Conservation (phyloP, 2,113 vertebrate species). For the Apteryx mantelli region DNA sequence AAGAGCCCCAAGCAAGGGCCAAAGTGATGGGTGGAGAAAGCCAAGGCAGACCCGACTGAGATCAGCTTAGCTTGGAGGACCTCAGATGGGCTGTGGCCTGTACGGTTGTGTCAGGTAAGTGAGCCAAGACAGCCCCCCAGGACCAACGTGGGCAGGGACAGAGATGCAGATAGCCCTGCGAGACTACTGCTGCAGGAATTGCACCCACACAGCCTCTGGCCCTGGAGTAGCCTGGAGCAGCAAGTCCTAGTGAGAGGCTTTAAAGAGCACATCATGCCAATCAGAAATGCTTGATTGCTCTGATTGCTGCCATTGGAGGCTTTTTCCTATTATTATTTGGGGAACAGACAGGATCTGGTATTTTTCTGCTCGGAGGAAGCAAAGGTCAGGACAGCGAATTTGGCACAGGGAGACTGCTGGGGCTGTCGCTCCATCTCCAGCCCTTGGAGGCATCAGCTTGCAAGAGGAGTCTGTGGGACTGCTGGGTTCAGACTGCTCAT, state of each 20-base stretch:
- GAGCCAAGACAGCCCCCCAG: too few relatives aligned
- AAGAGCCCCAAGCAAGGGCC: neutral
- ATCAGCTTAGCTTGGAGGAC: too few relatives aligned
- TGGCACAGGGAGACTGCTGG: fast-evolving
- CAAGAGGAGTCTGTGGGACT: neutral
- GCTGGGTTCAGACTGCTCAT: neutral
- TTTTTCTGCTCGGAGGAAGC: neutral
- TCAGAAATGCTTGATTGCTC: neutral
- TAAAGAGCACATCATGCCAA: neutral
- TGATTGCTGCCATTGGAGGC: neutral
- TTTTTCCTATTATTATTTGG: neutral
- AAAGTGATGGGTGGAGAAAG: neutral
- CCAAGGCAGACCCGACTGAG: neutral
- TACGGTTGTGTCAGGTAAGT: fast-evolving
- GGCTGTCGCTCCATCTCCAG: neutral
- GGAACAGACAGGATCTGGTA: neutral
- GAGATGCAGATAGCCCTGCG: neutral
- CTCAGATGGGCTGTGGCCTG: too few relatives aligned
- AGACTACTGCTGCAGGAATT: neutral
- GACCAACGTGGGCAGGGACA: too few relatives aligned
- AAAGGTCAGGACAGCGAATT: neutral
- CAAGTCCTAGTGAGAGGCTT: neutral
- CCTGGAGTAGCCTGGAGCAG: neutral
- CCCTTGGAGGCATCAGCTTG: neutral
- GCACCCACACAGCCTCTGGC: neutral